Evolutionary conservation across 2,888 invertebrate genomes (phyloP).

Genomic region (Pristionchus exspectatus): DNA sequence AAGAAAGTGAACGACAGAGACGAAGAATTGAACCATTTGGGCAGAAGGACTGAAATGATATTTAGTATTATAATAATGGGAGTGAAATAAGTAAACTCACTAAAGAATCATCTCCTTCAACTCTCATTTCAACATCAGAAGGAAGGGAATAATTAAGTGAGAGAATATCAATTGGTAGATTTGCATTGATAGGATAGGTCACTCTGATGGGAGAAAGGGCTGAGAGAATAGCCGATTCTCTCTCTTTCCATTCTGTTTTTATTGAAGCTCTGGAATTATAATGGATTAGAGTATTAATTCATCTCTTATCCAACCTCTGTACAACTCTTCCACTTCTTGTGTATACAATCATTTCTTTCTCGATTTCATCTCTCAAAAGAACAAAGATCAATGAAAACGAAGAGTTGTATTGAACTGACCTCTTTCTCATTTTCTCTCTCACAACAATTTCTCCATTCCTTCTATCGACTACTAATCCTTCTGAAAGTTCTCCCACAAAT

Average conservation of each 20-base stretch:
- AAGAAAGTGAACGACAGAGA: constrained; percentile 18
- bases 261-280: neutral
- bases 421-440: constrained; percentile 21
- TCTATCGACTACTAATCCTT: constrained; percentile 40
- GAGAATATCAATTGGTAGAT: constrained; percentile 37
- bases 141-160: constrained; percentile 47
- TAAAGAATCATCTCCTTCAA: constrained; percentile 6
- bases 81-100: neutral
- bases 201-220: constrained; percentile 2
- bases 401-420: neutral
- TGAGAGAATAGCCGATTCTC: neutral
- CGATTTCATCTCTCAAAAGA: neutral
- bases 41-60: constrained; percentile 37
- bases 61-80: neutral
- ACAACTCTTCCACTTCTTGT: constrained; percentile 44
- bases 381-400: neutral
- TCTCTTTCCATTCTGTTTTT: neutral
- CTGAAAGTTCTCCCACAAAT: neutral
- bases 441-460: neutral
- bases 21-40: constrained; percentile 20
- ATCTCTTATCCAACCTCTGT: constrained; percentile 3
- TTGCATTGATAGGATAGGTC: neutral
- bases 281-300: neutral
- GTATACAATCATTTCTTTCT: constrained; percentile 24
- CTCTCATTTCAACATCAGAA: constrained; percentile 42